A percentile compares a stretch with the other conserved stretches of the same genome.
Evolutionary conservation across 2,888 invertebrate genomes (phyloP).

Genomic region (Phortica magna): DNA sequence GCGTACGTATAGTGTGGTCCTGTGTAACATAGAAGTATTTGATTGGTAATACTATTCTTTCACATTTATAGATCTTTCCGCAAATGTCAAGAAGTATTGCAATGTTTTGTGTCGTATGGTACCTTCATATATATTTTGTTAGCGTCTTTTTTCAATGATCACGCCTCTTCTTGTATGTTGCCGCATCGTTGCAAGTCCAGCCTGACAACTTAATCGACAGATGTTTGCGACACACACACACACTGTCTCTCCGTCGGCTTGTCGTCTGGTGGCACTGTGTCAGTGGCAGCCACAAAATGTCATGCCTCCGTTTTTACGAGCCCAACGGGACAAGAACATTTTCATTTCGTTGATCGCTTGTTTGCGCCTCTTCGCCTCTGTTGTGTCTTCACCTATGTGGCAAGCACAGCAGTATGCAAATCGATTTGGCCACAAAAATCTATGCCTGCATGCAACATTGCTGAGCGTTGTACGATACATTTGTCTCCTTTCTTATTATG

Average conservation of each 20-base stretch:
- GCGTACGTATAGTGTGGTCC: too few species aligned
- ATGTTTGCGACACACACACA: background rate
- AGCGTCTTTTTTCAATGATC: too few species aligned
- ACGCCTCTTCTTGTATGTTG: too few species aligned
- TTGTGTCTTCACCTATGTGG: background rate
- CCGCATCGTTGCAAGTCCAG: too few species aligned
- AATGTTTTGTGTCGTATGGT: too few species aligned
- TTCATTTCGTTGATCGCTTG: background rate
- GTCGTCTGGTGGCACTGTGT: background rate
- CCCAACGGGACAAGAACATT: conserved; percentile 28
- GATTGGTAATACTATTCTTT: too few species aligned
- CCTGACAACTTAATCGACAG: background rate
- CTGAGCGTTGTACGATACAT: background rate
- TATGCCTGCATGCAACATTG: background rate
- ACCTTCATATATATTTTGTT: too few species aligned
- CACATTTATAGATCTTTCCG: too few species aligned
- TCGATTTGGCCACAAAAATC: background rate
- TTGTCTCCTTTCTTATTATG: conserved; percentile 25
- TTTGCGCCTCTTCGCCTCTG: background rate
- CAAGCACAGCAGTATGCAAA: background rate
- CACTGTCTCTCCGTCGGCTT: too few species aligned
- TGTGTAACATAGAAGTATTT: too few species aligned
- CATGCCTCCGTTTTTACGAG: conserved; percentile 17
- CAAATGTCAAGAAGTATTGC: too few species aligned
- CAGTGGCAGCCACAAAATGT: conserved; percentile 15